Evolutionary conservation across 1,140 invertebrate genomes (phyloP).

Genomic region (Aethina tumida): DNA sequence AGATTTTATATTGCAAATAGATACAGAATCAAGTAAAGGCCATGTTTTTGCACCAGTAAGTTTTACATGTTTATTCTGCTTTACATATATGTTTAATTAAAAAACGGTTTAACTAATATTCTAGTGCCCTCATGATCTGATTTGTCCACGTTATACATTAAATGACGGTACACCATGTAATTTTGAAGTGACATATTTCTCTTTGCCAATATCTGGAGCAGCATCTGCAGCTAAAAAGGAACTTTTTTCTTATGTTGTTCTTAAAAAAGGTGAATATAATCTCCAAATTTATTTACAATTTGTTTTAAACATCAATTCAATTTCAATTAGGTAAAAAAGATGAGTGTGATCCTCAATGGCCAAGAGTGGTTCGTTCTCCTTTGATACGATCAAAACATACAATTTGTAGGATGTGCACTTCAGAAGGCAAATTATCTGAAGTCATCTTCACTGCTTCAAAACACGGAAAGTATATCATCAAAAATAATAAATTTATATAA

Average conservation of each 20-base stretch:
- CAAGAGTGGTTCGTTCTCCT: slow-evolving; percentile 60
- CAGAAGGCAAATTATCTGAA: slow-evolving; percentile 62
- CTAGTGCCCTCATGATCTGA: slow-evolving; percentile 69
- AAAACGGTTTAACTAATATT: slow-evolving; percentile 11
- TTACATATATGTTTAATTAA: too few relatives aligned
- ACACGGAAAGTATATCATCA: slow-evolving; percentile 51
- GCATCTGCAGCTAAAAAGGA: slow-evolving; percentile 40
- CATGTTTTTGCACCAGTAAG: slow-evolving; percentile 69
- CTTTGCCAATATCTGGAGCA: slow-evolving; percentile 40
- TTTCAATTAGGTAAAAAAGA: slow-evolving; percentile 35
- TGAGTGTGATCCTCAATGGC: slow-evolving; percentile 52
- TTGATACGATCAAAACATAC: slow-evolving; percentile 56
- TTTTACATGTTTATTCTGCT: slow-evolving; percentile 15
- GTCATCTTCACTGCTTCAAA: slow-evolving; percentile 64
- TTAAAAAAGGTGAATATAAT: slow-evolving; percentile 57
- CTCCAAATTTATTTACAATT: neutral
- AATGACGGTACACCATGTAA: slow-evolving; percentile 64
- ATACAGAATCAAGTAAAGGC: slow-evolving; percentile 34
- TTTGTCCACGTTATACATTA: slow-evolving; percentile 55
- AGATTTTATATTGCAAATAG: slow-evolving; percentile 54
- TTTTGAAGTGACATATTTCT: slow-evolving; percentile 55
- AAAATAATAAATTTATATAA: slow-evolving; percentile 14
- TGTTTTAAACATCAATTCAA: neutral
- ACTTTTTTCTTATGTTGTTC: slow-evolving; percentile 58
- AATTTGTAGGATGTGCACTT: slow-evolving; percentile 69